Evolutionary conservation across 2,113 vertebrate species (phyloP).

Genomic region (Lonchura striata): DNA sequence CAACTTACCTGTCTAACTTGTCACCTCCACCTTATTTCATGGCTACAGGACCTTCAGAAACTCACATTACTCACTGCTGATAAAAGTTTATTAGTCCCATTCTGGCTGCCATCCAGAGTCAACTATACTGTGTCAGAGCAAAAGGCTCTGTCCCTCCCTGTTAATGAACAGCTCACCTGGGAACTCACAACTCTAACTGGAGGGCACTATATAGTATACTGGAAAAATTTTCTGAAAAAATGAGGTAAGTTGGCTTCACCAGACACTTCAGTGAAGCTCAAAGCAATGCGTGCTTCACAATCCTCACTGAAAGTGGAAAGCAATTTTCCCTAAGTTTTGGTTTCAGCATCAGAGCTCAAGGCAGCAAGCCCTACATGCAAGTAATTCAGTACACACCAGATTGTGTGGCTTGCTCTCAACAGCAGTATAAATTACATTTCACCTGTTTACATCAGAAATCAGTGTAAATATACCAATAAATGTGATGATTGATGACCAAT

Average conservation of each 20-base stretch:
- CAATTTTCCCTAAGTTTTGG: not conserved
- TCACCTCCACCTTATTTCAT: not conserved
- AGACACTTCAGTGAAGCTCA: not conserved
- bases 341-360: not conserved
- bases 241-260: not conserved
- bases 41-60: not conserved
- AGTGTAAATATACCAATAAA: not conserved
- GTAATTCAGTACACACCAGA: constrained; percentile 12
- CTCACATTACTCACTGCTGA: not conserved
- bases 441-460: not conserved
- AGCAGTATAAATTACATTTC: not conserved
- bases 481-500: not conserved
- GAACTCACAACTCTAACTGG: not conserved
- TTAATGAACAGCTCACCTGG: not conserved
- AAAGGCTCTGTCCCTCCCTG: not conserved
- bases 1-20: not conserved
- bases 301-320: not conserved
- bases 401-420: not conserved
- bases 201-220: not conserved
- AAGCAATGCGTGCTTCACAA: not conserved
- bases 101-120: not conserved
- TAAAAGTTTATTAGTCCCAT: not conserved
- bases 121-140: not conserved
- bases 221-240: not conserved
- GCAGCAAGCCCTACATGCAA: not conserved